A percentile compares a stretch with the other conserved stretches of the same genome.
phyloP scores from a whole-genome alignment of 2,113 vertebrate genomes.

The Cynopterus brachyotis region DNA sequence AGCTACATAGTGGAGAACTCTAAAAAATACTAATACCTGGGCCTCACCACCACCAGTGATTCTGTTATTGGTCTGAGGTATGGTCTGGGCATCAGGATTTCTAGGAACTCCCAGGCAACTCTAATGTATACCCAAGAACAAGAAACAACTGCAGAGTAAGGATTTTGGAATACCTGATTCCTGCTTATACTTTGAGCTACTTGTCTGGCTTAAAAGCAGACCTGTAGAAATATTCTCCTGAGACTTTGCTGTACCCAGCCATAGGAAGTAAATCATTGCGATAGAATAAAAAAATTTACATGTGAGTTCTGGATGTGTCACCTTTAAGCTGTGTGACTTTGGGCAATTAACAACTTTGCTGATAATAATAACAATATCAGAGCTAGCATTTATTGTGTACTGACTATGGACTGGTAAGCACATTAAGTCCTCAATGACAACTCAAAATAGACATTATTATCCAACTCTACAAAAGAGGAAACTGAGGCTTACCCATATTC shows the following conservation, averaged over 20 bases:
- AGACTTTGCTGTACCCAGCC: background rate
- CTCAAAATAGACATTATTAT: background rate
- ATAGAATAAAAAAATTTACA: background rate
- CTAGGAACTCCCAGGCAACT: background rate
- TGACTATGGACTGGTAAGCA: background rate
- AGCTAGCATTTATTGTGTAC: background rate
- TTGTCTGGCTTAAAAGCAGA: conserved; percentile 20
- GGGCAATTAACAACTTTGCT: background rate
- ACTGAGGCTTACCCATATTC: background rate
- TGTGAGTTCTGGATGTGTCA: background rate
- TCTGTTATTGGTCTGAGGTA: background rate
- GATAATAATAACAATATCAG: background rate
- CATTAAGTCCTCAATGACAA: background rate
- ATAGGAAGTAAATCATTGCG: background rate
- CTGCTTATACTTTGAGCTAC: background rate
- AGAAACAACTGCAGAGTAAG: background rate
- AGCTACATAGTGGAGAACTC: background rate
- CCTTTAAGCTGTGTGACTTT: background rate
- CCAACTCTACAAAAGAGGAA: conserved; percentile 24
- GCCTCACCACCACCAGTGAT: background rate
- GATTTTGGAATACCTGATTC: background rate
- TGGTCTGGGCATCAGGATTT: background rate
- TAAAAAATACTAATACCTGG: background rate
- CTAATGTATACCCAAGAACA: background rate
- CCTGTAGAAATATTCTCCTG: background rate